These are phyloP conservation scores for Volucella inanis DNA, from an alignment of 2,888 invertebrate species.

Conservation along the genomic window DNA sequence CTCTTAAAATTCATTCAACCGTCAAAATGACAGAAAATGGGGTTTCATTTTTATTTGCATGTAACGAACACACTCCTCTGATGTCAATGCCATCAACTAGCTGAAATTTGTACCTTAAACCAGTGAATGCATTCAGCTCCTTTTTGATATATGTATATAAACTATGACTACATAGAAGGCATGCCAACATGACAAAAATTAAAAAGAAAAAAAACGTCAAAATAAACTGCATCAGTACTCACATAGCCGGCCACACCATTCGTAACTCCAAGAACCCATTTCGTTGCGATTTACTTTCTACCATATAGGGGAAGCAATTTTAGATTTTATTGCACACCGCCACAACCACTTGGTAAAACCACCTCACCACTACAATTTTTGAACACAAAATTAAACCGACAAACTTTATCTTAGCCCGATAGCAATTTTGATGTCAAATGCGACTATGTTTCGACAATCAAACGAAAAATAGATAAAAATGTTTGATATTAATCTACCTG, in stretches of 20 bases:
- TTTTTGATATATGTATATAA: too few species aligned
- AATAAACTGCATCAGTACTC: slow-evolving; percentile 15
- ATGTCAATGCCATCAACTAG: too few species aligned
- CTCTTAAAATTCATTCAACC: too few species aligned
- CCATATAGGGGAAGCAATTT: not conserved
- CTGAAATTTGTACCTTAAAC: too few species aligned
- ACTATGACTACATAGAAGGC: too few species aligned
- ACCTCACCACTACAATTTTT: slow-evolving; percentile 19
- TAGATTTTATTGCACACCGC: not conserved
- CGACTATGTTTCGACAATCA: slow-evolving; percentile 4
- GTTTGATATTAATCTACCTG: slow-evolving; percentile 14
- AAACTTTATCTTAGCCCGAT: slow-evolving; percentile 10
- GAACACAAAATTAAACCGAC: slow-evolving; percentile 4
- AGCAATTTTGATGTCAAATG: not conserved
- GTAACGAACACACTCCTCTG: too few species aligned
- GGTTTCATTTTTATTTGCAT: too few species aligned
- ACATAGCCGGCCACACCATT: slow-evolving; percentile 39
- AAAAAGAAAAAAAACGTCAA: not conserved
- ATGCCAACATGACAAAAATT: not conserved
- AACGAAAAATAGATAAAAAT: slow-evolving; percentile 43
- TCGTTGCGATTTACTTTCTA: not conserved
- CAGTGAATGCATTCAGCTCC: too few species aligned
- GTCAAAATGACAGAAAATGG: too few species aligned
- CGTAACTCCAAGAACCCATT: slow-evolving; percentile 35
- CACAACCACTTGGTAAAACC: slow-evolving; percentile 10